Conservation (phyloP, 2,797 vertebrate genomes). For the Remorina albescens region DNA sequence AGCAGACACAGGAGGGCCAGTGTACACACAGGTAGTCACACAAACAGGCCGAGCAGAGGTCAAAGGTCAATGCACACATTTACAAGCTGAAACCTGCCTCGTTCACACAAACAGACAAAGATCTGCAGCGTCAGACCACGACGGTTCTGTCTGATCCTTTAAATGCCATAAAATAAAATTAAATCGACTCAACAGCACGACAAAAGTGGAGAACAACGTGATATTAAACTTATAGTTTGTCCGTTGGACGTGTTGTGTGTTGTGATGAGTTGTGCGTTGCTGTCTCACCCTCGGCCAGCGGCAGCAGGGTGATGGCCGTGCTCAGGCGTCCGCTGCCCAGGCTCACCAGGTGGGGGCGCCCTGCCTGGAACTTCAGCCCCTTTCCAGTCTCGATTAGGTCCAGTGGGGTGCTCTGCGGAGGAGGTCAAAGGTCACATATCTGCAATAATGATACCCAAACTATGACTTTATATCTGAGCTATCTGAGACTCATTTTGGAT, state of each 20-base stretch:
- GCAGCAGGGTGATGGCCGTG: slow-evolving; percentile 93
- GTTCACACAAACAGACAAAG: background rate
- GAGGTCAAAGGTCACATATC: slow-evolving; percentile 23
- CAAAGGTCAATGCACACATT: slow-evolving; percentile 16
- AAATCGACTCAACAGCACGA: background rate
- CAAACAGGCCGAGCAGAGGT: slow-evolving; percentile 8
- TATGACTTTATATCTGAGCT: background rate
- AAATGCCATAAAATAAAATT: background rate
- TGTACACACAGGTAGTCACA: slow-evolving; percentile 29
- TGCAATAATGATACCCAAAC: too few species aligned
- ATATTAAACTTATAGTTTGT: too few species aligned
- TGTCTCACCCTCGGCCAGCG: slow-evolving; percentile 92
- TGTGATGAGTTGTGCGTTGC: background rate
- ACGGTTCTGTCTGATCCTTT: background rate
- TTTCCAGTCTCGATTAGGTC: slow-evolving; percentile 93
- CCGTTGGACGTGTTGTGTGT: too few species aligned
- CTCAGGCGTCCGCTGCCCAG: slow-evolving; percentile 95
- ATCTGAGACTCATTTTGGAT: background rate
- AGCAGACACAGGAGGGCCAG: slow-evolving; percentile 18
- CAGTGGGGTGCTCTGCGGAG: slow-evolving; percentile 88
- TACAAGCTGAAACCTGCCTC: slow-evolving; percentile 2
- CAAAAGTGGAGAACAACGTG: background rate
- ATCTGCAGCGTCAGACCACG: background rate
- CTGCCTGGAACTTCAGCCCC: slow-evolving; percentile 93
- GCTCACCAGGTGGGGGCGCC: slow-evolving; percentile 96